These are phyloP conservation scores for Chesias legatella DNA, from an alignment of 2,888 invertebrate species.

Conservation along the genomic window DNA sequence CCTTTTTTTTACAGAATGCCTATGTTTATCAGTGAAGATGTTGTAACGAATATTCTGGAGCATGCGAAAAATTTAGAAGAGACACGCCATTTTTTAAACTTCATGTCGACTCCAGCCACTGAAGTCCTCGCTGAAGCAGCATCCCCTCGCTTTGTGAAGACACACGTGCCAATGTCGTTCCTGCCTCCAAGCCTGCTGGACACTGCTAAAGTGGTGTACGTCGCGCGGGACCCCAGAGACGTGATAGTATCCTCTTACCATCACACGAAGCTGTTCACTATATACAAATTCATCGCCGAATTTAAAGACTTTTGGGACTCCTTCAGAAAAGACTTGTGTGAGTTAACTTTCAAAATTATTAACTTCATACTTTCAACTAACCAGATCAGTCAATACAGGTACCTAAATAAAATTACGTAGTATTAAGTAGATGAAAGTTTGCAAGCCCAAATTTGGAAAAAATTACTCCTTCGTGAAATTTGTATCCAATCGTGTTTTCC, in stretches of 20 bases:
- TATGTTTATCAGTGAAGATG: slow-evolving; percentile 13
- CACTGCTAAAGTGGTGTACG: slow-evolving; percentile 82
- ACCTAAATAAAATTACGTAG: no score
- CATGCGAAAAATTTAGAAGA: not conserved
- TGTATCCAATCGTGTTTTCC: no score
- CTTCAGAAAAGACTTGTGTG: slow-evolving; percentile 81
- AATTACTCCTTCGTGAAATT: no score
- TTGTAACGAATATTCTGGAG: not conserved
- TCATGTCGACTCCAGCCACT: slow-evolving; percentile 8
- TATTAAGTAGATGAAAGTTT: no score
- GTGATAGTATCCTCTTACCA: slow-evolving; percentile 88
- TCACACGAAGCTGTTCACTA: slow-evolving; percentile 74
- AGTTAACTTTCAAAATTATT: no score
- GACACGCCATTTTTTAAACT: slow-evolving; percentile 2
- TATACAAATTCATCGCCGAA: slow-evolving; percentile 77
- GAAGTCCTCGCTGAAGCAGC: slow-evolving; percentile 25
- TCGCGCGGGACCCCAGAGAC: slow-evolving; percentile 90
- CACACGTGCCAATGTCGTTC: slow-evolving; percentile 85
- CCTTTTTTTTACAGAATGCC: slow-evolving; percentile 9
- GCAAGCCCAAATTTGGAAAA: no score
- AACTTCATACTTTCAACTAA: no score
- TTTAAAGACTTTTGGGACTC: slow-evolving; percentile 83
- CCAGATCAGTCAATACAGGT: no score
- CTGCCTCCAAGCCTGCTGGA: slow-evolving; percentile 80
- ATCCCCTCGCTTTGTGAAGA: slow-evolving; percentile 56